Conservation (phyloP, 2,797 vertebrate genomes). For the Siniperca scherzeri region DNA sequence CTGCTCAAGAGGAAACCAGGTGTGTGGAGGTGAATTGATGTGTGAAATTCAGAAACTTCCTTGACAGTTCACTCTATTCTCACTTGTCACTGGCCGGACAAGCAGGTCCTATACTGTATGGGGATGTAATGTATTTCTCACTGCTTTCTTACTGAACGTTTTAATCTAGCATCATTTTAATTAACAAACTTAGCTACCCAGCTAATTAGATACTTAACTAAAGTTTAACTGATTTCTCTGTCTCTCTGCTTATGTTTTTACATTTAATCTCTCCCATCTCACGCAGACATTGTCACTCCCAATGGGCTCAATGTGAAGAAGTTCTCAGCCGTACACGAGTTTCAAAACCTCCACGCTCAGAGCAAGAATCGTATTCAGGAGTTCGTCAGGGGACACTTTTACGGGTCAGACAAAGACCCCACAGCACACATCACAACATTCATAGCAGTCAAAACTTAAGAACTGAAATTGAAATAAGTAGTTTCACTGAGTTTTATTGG, state of each 20-base stretch:
- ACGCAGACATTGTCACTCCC: constrained; percentile 91
- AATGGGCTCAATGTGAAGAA: constrained; percentile 96
- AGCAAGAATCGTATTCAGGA: constrained; percentile 96
- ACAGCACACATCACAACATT: background rate
- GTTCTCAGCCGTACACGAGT: constrained; percentile 97
- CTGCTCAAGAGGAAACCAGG: constrained; percentile 94
- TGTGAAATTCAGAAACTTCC: constrained; percentile 7
- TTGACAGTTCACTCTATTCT: background rate
- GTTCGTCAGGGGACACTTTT: constrained; percentile 95
- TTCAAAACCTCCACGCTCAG: constrained; percentile 96
- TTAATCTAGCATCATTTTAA: background rate
- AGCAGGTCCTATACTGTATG: background rate
- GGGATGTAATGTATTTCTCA: background rate
- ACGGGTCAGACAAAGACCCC: constrained; percentile 84
- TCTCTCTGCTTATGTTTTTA: background rate
- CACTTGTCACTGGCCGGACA: background rate
- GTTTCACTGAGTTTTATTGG: background rate
- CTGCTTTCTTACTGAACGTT: background rate
- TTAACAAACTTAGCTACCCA: background rate
- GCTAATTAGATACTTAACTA: background rate
- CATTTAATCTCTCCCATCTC: background rate
- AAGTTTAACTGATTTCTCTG: background rate
- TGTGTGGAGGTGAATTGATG: constrained; percentile 60
- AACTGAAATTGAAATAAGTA: background rate
- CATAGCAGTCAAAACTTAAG: background rate